These are phyloP conservation scores for Schrankia costaestrigalis DNA, from an alignment of 2,888 invertebrate species.

Conservation along the genomic window DNA sequence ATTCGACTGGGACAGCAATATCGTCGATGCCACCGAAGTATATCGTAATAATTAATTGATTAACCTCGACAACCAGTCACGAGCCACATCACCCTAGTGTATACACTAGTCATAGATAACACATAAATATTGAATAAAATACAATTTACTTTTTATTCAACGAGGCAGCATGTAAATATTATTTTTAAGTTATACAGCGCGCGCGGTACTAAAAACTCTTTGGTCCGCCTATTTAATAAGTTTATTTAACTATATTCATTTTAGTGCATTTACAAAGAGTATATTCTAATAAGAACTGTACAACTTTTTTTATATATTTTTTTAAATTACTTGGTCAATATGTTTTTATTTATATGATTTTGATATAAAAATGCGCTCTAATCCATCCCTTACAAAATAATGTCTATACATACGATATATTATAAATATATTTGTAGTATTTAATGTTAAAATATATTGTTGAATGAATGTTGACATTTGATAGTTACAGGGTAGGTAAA, in stretches of 20 bases:
- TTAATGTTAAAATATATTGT: slow-evolving; percentile 37
- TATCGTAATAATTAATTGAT: slow-evolving; percentile 62
- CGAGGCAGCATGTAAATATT: slow-evolving; percentile 30
- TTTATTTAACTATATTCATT: slow-evolving; percentile 22
- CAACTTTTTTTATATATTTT: too few relatives aligned
- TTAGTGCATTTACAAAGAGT: slow-evolving; percentile 30
- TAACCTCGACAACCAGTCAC: slow-evolving; percentile 7
- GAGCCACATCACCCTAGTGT: slow-evolving; percentile 42
- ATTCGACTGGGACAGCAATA: slow-evolving; percentile 93
- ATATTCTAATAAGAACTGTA: too few relatives aligned
- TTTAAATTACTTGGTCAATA: too few relatives aligned
- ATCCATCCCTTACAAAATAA: slow-evolving; percentile 50
- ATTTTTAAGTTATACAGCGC: slow-evolving; percentile 18
- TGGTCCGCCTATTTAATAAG: slow-evolving; percentile 16
- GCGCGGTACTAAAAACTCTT: slow-evolving; percentile 9
- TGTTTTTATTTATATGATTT: slow-evolving; percentile 11
- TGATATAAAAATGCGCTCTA: slow-evolving; percentile 45
- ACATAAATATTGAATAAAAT: slow-evolving; percentile 28
- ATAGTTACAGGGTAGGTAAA: slow-evolving; percentile 67
- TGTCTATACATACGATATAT: slow-evolving; percentile 32
- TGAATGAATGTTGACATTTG: slow-evolving; percentile 50
- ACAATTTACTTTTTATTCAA: slow-evolving; percentile 28
- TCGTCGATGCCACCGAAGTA: slow-evolving; percentile 84
- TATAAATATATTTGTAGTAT: slow-evolving; percentile 33
- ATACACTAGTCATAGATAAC: slow-evolving; percentile 54